Conservation (phyloP, 2,888 invertebrate genomes). For the Hydrotaea cyrtoneurina region DNA sequence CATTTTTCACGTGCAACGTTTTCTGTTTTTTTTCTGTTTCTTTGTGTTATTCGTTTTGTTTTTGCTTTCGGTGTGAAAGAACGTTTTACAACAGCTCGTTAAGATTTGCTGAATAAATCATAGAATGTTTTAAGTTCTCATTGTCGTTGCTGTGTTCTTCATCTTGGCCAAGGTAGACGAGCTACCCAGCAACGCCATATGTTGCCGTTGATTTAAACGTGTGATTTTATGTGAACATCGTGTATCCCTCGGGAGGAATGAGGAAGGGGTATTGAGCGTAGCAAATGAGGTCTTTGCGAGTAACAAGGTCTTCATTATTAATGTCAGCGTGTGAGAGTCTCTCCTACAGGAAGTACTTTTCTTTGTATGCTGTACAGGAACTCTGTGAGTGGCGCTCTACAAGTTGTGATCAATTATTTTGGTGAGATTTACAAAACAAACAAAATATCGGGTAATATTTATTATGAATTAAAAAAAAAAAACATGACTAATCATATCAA, state of each 20-base stretch:
- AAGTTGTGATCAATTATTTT: too few species aligned
- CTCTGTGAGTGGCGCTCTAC: too few species aligned
- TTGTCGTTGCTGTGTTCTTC: neutral
- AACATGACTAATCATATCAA: too few species aligned
- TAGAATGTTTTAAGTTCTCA: slow-evolving; percentile 33
- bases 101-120: slow-evolving; percentile 41
- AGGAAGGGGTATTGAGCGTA: neutral
- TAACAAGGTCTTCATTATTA: slow-evolving; percentile 28
- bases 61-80: neutral
- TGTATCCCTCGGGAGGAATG: neutral
- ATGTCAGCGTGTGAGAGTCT: slow-evolving; percentile 5
- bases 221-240: slow-evolving; percentile 18
- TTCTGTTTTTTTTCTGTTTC: neutral
- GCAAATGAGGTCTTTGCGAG: neutral
- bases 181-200: neutral
- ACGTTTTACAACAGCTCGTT: slow-evolving; percentile 40
- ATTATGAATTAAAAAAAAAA: too few species aligned
- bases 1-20: slow-evolving; percentile 28
- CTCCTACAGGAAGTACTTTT: too few species aligned
- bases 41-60: neutral
- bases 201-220: slow-evolving; percentile 22
- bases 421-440: too few species aligned
- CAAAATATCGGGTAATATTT: too few species aligned
- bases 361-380: too few species aligned
- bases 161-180: slow-evolving; percentile 7